Evolutionary conservation across 1,140 invertebrate genomes (phyloP).

Genomic region (Sinella curviseta): DNA sequence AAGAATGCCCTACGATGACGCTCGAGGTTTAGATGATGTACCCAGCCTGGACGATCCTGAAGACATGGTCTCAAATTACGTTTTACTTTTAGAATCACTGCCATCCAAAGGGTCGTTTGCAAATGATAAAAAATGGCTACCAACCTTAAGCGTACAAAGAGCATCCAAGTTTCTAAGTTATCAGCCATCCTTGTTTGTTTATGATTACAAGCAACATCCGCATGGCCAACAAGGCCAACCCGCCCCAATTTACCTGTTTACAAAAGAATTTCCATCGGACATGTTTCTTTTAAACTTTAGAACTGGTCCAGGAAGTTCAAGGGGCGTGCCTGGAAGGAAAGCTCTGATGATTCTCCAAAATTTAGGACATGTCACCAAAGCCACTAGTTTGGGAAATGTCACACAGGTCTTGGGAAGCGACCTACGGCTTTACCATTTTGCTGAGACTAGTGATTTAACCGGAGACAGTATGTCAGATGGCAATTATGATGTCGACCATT

Average conservation of each 20-base stretch:
- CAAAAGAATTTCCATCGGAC: not conserved
- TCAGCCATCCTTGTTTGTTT: not conserved
- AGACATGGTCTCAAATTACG: slow-evolving; percentile 20
- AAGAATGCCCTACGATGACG: slow-evolving; percentile 33
- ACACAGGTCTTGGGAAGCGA: not conserved
- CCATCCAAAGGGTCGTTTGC: not conserved
- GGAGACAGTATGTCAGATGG: not conserved
- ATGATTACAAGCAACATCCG: too few relatives aligned
- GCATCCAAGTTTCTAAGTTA: not conserved
- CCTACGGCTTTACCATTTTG: not conserved
- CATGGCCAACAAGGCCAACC: too few relatives aligned
- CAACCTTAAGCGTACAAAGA: not conserved
- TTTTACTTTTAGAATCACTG: not conserved
- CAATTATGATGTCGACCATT: not conserved
- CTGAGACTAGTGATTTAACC: not conserved
- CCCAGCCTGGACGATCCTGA: slow-evolving; percentile 1
- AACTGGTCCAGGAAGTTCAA: not conserved
- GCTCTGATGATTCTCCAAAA: not conserved
- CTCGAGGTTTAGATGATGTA: not conserved
- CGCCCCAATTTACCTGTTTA: not conserved
- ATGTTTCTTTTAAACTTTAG: not conserved
- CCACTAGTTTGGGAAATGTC: not conserved
- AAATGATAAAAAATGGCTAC: not conserved
- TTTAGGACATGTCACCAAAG: not conserved
- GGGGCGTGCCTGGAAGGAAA: not conserved